Conservation (phyloP, 92 coral and sea anemone species). For the Zoanthus solanderi region DNA sequence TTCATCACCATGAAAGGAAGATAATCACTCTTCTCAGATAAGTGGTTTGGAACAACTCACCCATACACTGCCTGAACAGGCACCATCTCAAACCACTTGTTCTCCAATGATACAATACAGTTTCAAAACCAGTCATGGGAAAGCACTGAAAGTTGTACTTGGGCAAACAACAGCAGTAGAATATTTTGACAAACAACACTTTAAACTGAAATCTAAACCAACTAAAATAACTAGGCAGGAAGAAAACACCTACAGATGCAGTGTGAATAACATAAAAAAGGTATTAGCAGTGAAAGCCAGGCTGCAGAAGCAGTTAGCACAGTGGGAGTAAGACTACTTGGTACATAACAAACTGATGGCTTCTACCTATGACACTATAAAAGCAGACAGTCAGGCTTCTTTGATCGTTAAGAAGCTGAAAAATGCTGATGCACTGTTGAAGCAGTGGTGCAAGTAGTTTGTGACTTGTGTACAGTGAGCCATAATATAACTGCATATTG, state of each 20-base stretch:
- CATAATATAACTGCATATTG: neutral
- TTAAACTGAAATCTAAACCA: slow-evolving; percentile 23
- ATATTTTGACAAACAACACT: slow-evolving; percentile 40
- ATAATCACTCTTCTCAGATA: neutral
- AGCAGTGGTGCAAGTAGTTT: slow-evolving; percentile 4
- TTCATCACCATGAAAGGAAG: slow-evolving; percentile 1
- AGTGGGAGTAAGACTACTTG: slow-evolving; percentile 9
- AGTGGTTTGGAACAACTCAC: neutral
- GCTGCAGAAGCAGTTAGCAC: slow-evolving; percentile 3
- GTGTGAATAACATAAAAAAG: slow-evolving; percentile 14
- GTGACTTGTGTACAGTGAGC: too few relatives aligned
- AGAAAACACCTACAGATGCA: slow-evolving; percentile 18
- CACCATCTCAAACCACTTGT: neutral
- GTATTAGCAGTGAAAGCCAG: slow-evolving; percentile 32
- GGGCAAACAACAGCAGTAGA: slow-evolving; percentile 38
- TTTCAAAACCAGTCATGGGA: slow-evolving; percentile 33
- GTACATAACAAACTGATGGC: slow-evolving; percentile 9
- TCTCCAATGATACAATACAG: neutral
- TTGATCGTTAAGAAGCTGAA: slow-evolving; percentile 16
- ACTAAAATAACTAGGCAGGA: neutral
- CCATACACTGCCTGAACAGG: neutral
- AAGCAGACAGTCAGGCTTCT: slow-evolving; percentile 11
- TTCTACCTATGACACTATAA: slow-evolving; percentile 9
- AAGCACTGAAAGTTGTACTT: slow-evolving; percentile 41
- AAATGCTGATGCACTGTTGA: slow-evolving; percentile 14